These are phyloP conservation scores for Oriolus oriolus DNA, from an alignment of 2,113 vertebrate genomes.

Conservation along the genomic window DNA sequence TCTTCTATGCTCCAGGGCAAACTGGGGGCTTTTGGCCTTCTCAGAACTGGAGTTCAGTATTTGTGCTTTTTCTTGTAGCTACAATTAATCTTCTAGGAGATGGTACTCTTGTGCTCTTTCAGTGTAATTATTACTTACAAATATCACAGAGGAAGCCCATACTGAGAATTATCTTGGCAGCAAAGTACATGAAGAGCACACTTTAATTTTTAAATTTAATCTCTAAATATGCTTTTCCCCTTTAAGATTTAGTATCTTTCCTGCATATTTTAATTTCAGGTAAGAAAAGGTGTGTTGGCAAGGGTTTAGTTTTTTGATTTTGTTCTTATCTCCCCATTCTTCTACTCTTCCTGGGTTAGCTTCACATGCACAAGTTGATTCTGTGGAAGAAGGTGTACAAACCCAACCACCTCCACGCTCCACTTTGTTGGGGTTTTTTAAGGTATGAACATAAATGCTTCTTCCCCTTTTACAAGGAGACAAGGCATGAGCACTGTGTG, in stretches of 20 bases:
- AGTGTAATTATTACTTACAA: neutral
- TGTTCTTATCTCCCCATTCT: neutral
- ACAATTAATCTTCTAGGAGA: neutral
- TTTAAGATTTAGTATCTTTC: neutral
- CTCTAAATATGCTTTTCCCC: neutral
- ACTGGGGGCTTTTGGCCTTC: neutral
- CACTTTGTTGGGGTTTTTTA: neutral
- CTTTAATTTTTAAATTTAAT: neutral
- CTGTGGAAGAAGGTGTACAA: neutral
- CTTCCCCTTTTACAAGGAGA: neutral
- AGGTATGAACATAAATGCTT: neutral
- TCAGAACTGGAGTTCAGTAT: neutral
- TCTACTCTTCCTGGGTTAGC: neutral
- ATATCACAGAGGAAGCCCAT: neutral
- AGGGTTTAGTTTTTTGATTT: neutral
- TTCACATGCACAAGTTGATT: neutral
- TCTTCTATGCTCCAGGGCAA: neutral
- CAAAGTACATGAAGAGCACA: neutral
- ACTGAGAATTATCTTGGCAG: neutral
- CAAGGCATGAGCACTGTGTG: neutral
- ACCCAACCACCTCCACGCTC: neutral
- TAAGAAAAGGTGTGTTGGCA: neutral
- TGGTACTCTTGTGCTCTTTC: neutral
- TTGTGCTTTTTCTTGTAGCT: neutral
- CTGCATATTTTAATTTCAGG: neutral